These are phyloP conservation scores for Magallana angulata DNA, from an alignment of 1,140 invertebrate genomes.

Conservation along the genomic window DNA sequence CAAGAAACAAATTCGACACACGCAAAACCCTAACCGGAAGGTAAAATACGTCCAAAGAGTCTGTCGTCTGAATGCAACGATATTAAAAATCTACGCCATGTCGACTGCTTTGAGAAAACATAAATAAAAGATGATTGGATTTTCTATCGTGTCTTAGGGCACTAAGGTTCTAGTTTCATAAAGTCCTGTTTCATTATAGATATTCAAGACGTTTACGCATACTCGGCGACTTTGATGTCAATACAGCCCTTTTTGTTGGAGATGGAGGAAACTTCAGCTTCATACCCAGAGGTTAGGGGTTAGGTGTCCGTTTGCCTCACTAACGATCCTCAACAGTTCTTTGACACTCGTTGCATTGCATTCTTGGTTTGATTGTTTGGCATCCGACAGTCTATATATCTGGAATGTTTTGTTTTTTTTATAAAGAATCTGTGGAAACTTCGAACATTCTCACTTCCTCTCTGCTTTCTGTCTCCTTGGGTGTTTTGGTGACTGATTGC, in stretches of 20 bases:
- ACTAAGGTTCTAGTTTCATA: too few species aligned
- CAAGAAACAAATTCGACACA: neutral
- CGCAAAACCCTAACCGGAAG: neutral
- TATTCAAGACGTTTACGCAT: too few species aligned
- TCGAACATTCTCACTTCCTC: neutral
- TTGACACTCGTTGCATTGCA: neutral
- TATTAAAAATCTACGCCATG: too few species aligned
- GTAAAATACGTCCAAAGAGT: neutral
- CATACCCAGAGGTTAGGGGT: too few species aligned
- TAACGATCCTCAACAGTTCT: neutral
- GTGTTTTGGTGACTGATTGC: neutral
- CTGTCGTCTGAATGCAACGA: too few species aligned
- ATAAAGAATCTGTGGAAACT: neutral
- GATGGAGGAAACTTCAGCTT: too few species aligned
- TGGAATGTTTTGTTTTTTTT: constrained; percentile 11
- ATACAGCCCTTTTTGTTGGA: too few species aligned
- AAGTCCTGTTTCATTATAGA: too few species aligned
- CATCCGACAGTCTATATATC: neutral
- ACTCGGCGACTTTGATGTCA: too few species aligned
- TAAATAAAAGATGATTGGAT: too few species aligned
- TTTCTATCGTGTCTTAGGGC: too few species aligned
- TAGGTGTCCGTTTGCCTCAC: neutral
- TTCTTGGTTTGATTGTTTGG: neutral
- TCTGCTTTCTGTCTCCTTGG: neutral
- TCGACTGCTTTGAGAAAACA: too few species aligned